Evolutionary conservation across 2,797 vertebrate genomes (phyloP).

Genomic region (Anableps anableps): DNA sequence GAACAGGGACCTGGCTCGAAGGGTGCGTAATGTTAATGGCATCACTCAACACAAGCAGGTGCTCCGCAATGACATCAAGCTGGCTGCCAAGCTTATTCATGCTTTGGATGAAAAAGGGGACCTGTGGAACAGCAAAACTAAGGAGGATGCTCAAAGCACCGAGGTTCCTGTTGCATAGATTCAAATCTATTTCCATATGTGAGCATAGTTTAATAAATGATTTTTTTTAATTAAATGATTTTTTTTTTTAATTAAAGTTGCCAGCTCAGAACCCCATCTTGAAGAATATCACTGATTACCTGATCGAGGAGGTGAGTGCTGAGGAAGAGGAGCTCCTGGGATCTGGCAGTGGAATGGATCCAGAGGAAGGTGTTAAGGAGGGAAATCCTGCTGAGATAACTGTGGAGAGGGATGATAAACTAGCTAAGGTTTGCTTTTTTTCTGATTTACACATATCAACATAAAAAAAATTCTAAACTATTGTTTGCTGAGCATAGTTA

Average conservation of each 20-base stretch:
- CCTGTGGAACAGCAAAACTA: constrained; percentile 83
- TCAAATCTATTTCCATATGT: not conserved
- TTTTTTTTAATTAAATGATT: not conserved
- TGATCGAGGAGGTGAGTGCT: constrained; percentile 94
- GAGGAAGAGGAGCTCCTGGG: constrained; percentile 94
- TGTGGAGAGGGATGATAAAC: constrained; percentile 91
- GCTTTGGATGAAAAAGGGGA: constrained; percentile 88
- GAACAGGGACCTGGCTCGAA: constrained; percentile 89
- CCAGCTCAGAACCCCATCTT: constrained; percentile 90
- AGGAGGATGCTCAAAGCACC: constrained; percentile 67
- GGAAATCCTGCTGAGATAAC: constrained; percentile 89
- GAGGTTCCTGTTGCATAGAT: constrained; percentile 62
- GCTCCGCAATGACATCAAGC: constrained; percentile 93
- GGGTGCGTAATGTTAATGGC: constrained; percentile 89
- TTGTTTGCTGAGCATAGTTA: not conserved
- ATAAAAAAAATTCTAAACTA: no score
- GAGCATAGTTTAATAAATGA: not conserved
- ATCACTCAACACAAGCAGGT: constrained; percentile 93
- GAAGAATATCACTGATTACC: constrained; percentile 95
- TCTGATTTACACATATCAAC: not conserved
- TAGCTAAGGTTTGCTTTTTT: constrained; percentile 84
- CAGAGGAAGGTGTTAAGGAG: constrained; percentile 87
- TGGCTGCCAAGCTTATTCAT: constrained; percentile 92
- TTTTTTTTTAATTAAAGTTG: constrained; percentile 59
- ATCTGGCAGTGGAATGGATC: constrained; percentile 81